Percentiles rank a stretch among this genome's conserved stretches.
Conservation (phyloP, 2,888 invertebrate genomes). For the Epirrhoe tristata region DNA sequence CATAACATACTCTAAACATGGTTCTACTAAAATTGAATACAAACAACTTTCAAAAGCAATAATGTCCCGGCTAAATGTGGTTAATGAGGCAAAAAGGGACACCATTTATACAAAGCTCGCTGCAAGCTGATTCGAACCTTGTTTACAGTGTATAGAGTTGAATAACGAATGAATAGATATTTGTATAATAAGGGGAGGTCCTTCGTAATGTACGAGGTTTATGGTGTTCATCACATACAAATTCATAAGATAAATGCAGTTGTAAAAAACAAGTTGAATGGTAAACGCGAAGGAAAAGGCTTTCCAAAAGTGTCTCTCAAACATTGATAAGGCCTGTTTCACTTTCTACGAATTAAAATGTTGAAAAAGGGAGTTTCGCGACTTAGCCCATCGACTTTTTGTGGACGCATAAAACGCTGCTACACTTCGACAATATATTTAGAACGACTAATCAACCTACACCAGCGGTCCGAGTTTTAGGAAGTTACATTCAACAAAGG, state of each 20-base stretch:
- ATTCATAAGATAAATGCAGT: slow-evolving; percentile 7
- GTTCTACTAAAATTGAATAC: slow-evolving; percentile 38
- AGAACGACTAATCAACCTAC: too few species aligned
- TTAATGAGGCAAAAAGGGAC: slow-evolving; percentile 37
- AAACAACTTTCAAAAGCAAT: slow-evolving; percentile 38
- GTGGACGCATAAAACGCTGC: too few species aligned
- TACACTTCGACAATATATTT: too few species aligned
- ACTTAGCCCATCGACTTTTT: too few species aligned
- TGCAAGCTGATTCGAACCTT: slow-evolving; percentile 11
- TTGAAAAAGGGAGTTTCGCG: too few species aligned
- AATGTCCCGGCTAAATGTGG: slow-evolving; percentile 34
- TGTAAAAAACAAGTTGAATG: background rate
- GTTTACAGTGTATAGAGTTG: background rate
- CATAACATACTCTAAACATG: slow-evolving; percentile 31
- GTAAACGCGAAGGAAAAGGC: background rate
- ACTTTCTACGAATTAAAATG: background rate
- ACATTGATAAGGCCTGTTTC: background rate
- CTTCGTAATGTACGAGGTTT: slow-evolving; percentile 7
- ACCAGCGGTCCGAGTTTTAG: too few species aligned
- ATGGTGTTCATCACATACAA: slow-evolving; percentile 13
- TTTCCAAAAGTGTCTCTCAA: background rate
- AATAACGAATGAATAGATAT: background rate
- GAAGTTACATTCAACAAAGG: too few species aligned
- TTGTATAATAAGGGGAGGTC: slow-evolving; percentile 1
- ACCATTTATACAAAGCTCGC: slow-evolving; percentile 22